phyloP scores from a whole-genome alignment of 1,140 invertebrate genomes.

The Conus ventricosus region DNA sequence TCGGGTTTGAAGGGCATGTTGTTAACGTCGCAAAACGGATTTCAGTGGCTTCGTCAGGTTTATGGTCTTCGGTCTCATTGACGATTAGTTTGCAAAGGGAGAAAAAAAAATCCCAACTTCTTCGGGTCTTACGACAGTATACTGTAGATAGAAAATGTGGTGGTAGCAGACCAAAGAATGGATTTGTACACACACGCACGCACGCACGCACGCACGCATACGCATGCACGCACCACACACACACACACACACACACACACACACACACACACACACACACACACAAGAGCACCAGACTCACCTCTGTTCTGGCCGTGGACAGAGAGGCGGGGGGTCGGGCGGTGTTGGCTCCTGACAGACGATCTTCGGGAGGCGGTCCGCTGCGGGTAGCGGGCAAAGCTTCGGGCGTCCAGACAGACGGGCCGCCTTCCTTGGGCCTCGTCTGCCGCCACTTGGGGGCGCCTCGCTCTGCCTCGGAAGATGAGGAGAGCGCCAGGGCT shows the following conservation, averaged over 20 bases:
- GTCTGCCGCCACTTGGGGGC: background rate
- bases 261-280: background rate
- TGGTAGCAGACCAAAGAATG: no score
- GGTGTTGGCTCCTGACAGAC: conserved; percentile 25
- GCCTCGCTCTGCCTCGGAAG: background rate
- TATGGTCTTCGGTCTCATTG: no score
- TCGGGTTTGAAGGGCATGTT: no score
- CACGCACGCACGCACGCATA: conserved; percentile 4
- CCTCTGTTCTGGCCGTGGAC: background rate
- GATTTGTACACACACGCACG: no score
- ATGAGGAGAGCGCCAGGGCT: background rate
- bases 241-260: conserved; percentile 4
- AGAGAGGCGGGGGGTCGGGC: background rate
- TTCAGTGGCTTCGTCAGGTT: no score
- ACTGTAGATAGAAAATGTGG: no score
- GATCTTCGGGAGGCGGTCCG: conserved; percentile 17
- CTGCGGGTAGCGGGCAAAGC: background rate
- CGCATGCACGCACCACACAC: background rate
- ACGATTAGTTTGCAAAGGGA: no score
- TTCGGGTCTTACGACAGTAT: no score
- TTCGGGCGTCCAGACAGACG: background rate
- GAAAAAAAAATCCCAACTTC: no score
- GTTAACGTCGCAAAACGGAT: no score
- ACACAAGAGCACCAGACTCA: background rate
- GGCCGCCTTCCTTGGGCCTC: background rate